Conservation (phyloP, 2,888 invertebrate genomes). For the Synergus itoensis region DNA sequence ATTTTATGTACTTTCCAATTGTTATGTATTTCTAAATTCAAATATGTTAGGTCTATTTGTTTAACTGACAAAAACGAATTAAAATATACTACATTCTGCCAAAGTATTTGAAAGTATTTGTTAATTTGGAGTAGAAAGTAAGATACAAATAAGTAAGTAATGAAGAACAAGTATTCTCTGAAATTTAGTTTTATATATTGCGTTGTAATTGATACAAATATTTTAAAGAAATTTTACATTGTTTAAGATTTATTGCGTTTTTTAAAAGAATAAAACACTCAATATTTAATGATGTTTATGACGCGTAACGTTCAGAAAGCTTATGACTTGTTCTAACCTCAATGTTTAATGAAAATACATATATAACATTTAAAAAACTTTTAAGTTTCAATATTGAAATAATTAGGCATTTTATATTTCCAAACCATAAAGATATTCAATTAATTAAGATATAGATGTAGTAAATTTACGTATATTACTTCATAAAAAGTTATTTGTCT, state of each 20-base stretch:
- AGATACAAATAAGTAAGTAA: background rate
- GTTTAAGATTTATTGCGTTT: background rate
- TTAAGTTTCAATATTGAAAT: background rate
- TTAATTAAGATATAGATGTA: background rate
- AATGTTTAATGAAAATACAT: background rate
- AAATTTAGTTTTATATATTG: background rate
- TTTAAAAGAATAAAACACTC: background rate
- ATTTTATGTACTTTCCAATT: too few relatives aligned
- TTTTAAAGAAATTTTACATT: background rate
- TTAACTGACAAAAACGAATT: background rate
- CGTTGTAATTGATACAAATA: background rate
- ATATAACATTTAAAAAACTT: background rate
- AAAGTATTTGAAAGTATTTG: background rate
- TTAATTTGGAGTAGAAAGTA: background rate
- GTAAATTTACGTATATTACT: slow-evolving; percentile 11
- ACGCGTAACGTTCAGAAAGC: background rate
- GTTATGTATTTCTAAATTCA: too few relatives aligned
- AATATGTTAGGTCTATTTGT: background rate
- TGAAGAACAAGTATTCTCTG: background rate
- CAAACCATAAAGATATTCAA: background rate
- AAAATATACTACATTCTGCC: background rate
- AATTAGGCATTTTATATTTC: background rate
- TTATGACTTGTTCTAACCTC: slow-evolving; percentile 20
- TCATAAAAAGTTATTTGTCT: background rate
- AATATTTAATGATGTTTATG: background rate